These are phyloP conservation scores for Noctuana brunneofusca DNA, from an alignment of 2,888 invertebrate genomes.

Conservation along the genomic window DNA sequence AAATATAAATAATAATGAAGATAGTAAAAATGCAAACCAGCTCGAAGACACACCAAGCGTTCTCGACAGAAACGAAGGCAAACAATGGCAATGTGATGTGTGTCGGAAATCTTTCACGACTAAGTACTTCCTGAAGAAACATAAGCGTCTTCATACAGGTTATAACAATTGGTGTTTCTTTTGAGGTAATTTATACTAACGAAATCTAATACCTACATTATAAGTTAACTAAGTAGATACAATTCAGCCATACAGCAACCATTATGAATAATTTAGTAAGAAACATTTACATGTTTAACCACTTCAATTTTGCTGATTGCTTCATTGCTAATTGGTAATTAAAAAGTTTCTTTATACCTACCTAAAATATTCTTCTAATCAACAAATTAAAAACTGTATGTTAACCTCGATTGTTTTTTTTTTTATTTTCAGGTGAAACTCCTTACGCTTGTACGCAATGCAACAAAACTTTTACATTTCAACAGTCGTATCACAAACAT, in stretches of 20 bases:
- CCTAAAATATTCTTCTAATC: too few relatives aligned
- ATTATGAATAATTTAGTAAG: constrained; percentile 20
- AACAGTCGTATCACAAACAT: constrained; percentile 95
- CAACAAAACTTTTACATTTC: constrained; percentile 93
- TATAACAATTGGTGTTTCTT: constrained; percentile 72
- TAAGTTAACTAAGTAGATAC: neutral
- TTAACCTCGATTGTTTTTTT: neutral
- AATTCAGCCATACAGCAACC: constrained; percentile 13
- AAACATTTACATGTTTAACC: constrained; percentile 28
- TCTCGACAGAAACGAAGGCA: constrained; percentile 82
- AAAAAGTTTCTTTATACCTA: neutral
- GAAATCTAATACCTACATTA: constrained; percentile 42
- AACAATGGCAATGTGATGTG: constrained; percentile 93
- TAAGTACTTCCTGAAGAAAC: constrained; percentile 94
- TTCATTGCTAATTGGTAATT: constrained; percentile 28
- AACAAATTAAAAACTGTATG: too few relatives aligned
- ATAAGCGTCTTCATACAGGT: constrained; percentile 93
- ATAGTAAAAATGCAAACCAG: constrained; percentile 37
- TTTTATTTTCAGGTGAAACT: constrained; percentile 87
- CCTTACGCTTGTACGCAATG: constrained; percentile 92
- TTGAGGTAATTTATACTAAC: constrained; percentile 77
- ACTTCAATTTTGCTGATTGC: constrained; percentile 13
- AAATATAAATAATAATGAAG: constrained; percentile 43
- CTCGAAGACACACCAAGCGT: constrained; percentile 48
- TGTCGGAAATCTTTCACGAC: constrained; percentile 93